Evolutionary conservation across 2,888 invertebrate species (phyloP).

Genomic region (Branchellion lobata): DNA sequence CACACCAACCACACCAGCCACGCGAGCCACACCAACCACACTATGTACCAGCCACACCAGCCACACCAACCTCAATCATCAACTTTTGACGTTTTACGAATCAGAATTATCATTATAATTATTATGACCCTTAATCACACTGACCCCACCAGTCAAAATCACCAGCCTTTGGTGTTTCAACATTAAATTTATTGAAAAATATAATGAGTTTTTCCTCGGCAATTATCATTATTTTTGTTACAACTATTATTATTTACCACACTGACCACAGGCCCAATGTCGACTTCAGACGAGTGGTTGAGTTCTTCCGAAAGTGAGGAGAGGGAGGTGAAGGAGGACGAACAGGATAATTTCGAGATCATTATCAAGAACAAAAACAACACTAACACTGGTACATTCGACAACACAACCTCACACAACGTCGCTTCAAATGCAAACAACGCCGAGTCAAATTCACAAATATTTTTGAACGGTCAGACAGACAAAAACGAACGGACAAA

Average conservation of each 20-base stretch:
- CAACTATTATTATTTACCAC: background rate
- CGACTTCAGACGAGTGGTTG: conserved; percentile 4
- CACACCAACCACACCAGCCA: background rate
- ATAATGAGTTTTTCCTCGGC: too few relatives aligned
- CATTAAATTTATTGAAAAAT: too few relatives aligned
- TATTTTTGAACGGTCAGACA: too few relatives aligned
- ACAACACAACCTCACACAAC: background rate
- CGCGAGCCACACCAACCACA: background rate
- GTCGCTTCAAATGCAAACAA: too few relatives aligned
- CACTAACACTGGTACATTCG: background rate
- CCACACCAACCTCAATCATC: too few relatives aligned
- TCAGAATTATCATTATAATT: background rate
- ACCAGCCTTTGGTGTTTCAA: background rate
- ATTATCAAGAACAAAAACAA: conserved; percentile 12
- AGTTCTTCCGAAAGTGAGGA: conserved; percentile 7
- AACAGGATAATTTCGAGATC: background rate
- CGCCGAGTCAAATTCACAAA: too few relatives aligned
- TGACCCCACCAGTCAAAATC: background rate
- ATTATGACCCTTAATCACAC: background rate
- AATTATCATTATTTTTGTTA: background rate
- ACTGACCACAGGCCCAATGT: conserved; percentile 4
- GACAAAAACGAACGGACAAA: too few relatives aligned
- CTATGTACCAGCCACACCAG: background rate
- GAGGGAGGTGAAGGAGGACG: background rate
- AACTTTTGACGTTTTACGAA: too few relatives aligned